Base-by-base conservation (phyloP, 1,140 invertebrate genomes). In the Catajapyx aquilonaris region DNA sequence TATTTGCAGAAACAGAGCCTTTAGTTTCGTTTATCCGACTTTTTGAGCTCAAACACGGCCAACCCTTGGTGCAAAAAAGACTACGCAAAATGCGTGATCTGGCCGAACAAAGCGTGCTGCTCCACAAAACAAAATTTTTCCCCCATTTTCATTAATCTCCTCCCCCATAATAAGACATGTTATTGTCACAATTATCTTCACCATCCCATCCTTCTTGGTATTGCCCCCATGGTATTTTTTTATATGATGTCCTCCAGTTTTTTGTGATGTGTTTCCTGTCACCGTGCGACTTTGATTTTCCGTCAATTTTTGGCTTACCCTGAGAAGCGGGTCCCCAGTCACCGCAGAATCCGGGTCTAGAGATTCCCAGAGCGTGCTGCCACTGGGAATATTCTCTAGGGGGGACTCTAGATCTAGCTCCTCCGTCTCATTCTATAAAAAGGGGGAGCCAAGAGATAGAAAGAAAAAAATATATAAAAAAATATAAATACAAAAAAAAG, bases 331-430 rank as follows among this genome's bases (percentile, higher is more conserved):
- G 53, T 62, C 59, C 52, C 60, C 65, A 51, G 57, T 55, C 46
- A 66, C n/a, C n/a, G n/a, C 52, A 48, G 56, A 58, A 49, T 59
- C 56, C 45, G 61, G 57, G 52, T 55, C 59, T 58, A 63, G 65
- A 53, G 52, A 64, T 56, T 70, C 67, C 69, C 69, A 72, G 49
- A 61, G 60, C 48, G 64, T 65, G 55, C 68, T 68, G 47, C 68
- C 66, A 48, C 63, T 55, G 50, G 66, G 62, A 41, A 59, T 57
- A 59, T 70, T 68, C 49, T 40, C 28, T n/a, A n/a, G n/a, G n/a
- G n/a, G n/a, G n/a, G n/a, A n/a, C 16, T 32, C 38, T 19, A 44
- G 22, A 34, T 41, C 43, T 20, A 35, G 21, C 18, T 44, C 43
- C 28, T 33, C 43, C 36, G 43, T 42, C 32, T 34, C 43, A 36